Percentiles rank a stretch among this genome's conserved stretches.
These are phyloP conservation scores for Phoxinus phoxinus DNA, from an alignment of 2,113 vertebrate species.

Conservation along the genomic window DNA sequence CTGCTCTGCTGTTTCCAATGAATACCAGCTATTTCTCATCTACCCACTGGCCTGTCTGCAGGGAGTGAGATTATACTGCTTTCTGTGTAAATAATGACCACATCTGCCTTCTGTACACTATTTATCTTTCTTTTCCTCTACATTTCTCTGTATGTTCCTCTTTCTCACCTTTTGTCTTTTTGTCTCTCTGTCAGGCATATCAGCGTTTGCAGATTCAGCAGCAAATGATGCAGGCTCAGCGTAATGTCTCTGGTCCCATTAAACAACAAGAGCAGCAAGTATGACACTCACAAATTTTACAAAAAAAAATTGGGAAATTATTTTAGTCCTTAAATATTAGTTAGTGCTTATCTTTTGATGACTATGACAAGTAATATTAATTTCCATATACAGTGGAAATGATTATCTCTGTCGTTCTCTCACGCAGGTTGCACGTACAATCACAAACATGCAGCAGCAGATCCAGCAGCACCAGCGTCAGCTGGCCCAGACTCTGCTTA, in stretches of 20 bases:
- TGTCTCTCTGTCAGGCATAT: conserved; percentile 82
- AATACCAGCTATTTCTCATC: background rate
- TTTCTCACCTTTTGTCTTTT: background rate
- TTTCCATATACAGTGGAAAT: background rate
- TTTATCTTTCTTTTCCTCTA: background rate
- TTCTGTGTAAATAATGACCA: background rate
- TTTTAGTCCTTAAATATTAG: background rate
- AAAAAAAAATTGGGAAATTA: background rate
- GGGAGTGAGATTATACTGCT: background rate
- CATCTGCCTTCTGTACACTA: background rate
- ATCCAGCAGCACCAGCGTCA: conserved; percentile 99
- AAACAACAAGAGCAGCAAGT: conserved; percentile 99
- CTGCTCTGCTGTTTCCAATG: background rate
- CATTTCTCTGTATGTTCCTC: background rate
- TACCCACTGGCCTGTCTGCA: background rate
- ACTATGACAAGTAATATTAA: background rate
- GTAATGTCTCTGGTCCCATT: conserved; percentile 97
- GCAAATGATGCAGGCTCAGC: conserved; percentile 99
- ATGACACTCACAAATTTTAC: conserved; percentile 60
- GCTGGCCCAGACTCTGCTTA: conserved; percentile 97
- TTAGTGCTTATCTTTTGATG: background rate
- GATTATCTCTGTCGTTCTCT: conserved; percentile 1
- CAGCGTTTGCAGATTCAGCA: conserved; percentile 99
- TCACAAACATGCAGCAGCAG: conserved; percentile 99
- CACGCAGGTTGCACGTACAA: conserved; percentile 96